phyloP scores from a whole-genome alignment of 2,797 vertebrate genomes.

The Lepus oiostolus region DNA sequence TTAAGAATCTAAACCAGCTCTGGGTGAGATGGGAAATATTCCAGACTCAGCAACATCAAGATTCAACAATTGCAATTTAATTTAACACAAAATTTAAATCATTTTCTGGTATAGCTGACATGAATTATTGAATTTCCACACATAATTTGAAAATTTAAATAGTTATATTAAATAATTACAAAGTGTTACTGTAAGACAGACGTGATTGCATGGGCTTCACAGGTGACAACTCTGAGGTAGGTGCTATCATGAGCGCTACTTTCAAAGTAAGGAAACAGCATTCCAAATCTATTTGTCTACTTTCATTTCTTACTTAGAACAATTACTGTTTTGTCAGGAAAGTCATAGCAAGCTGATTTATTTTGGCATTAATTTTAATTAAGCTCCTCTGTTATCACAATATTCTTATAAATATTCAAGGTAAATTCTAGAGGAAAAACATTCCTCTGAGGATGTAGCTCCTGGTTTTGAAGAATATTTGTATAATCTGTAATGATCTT shows the following conservation, averaged over 20 bases:
- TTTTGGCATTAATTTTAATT: neutral
- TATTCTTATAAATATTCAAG: neutral
- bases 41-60: neutral
- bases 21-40: neutral
- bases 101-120: neutral
- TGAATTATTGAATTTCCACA: neutral
- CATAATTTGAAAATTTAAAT: neutral
- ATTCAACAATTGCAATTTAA: constrained; percentile 40
- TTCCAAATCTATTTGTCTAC: neutral
- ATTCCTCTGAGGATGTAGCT: too few species aligned
- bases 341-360: neutral
- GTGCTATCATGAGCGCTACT: neutral
- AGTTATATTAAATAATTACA: neutral
- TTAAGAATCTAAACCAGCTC: constrained; percentile 6
- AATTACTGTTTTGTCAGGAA: neutral
- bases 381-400: neutral
- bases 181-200: neutral
- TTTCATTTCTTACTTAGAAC: neutral
- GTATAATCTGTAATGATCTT: neutral
- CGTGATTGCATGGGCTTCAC: neutral
- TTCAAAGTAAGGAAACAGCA: neutral
- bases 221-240: neutral
- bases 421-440: neutral
- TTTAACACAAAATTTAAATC: constrained; percentile 31
- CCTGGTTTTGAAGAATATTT: constrained; percentile 10